Percentiles rank a stretch among this genome's conserved stretches.
These are phyloP conservation scores for Cylloceria caligata DNA, from an alignment of 2,888 invertebrate species.

Conservation along the genomic window DNA sequence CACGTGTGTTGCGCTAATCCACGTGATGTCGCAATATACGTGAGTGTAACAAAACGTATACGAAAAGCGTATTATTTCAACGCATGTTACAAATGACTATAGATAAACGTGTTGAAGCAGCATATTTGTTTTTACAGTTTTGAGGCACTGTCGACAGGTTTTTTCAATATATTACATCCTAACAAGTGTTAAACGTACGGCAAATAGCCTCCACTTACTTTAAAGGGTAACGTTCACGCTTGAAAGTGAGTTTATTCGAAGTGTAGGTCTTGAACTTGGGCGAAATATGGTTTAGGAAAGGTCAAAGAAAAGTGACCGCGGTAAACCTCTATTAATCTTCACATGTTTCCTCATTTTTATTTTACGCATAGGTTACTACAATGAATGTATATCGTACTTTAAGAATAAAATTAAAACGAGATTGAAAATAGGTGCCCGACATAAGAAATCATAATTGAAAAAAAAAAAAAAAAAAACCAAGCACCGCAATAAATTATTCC, in stretches of 20 bases:
- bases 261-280: not conserved
- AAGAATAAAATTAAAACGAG: not conserved
- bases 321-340: too few species aligned
- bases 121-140: too few species aligned
- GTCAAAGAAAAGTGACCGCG: not conserved
- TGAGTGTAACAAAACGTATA: too few species aligned
- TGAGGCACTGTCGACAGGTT: not conserved
- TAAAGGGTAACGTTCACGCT: not conserved
- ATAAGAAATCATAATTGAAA: not conserved
- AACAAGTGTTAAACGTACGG: not conserved
- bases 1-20: too few species aligned
- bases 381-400: too few species aligned
- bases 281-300: not conserved
- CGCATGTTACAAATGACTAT: too few species aligned
- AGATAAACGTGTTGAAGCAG: too few species aligned
- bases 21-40: too few species aligned
- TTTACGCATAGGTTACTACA: too few species aligned
- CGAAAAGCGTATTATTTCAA: too few species aligned
- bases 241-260: not conserved
- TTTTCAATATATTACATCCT: not conserved
- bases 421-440: not conserved
- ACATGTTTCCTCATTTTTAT: too few species aligned
- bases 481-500: not conserved
- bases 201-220: not conserved
- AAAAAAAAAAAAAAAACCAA: not conserved